phyloP scores from a whole-genome alignment of 2,113 vertebrate species.

The Hyaena hyaena region DNA sequence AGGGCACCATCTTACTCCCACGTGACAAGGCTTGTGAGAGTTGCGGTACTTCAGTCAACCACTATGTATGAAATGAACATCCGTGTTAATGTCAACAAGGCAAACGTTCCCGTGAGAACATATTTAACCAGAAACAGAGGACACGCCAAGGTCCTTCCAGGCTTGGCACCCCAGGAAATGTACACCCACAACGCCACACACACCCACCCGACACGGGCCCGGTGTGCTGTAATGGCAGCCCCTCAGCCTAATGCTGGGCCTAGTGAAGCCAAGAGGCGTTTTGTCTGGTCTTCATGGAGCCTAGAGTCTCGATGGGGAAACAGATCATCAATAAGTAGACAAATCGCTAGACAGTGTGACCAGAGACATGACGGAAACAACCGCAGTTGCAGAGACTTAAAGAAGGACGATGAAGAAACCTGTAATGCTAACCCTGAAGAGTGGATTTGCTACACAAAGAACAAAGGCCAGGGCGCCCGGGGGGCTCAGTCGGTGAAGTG shows the following conservation, averaged over 20 bases:
- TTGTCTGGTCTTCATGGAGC: neutral
- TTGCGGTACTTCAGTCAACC: neutral
- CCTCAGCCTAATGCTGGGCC: neutral
- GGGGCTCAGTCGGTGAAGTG: too few relatives aligned
- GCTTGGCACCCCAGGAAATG: neutral
- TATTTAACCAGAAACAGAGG: neutral
- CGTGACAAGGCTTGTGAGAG: neutral
- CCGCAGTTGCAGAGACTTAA: accelerated
- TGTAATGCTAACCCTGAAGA: neutral
- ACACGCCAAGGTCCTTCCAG: neutral
- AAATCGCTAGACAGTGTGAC: neutral
- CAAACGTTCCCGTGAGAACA: neutral
- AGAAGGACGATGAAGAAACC: neutral
- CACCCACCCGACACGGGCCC: neutral
- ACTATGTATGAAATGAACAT: neutral
- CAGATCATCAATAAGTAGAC: neutral
- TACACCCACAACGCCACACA: accelerated
- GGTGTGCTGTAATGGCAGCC: accelerated
- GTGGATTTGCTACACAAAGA: neutral
- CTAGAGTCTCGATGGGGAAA: neutral
- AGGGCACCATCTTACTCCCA: neutral
- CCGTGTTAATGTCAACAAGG: accelerated
- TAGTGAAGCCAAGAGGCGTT: neutral
- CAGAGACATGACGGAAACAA: neutral
- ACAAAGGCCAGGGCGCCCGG: neutral